Percentiles rank a stretch among this genome's conserved stretches.
phyloP scores from a whole-genome alignment of 1,140 invertebrate genomes.

The Diachasmimorpha longicaudata region DNA sequence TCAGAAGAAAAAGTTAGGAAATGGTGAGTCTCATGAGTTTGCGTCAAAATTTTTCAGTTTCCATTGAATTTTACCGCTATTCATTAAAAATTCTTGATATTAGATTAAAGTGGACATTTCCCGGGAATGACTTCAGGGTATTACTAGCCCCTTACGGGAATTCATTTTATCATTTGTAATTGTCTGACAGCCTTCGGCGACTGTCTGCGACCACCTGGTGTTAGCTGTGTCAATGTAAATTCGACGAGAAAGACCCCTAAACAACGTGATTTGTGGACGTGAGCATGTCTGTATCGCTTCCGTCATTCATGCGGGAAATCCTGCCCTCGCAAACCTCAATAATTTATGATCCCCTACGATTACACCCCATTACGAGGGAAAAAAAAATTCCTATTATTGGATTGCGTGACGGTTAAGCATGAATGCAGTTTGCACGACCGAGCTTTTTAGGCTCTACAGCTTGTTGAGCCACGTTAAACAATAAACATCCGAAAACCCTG shows the following conservation, averaged over 20 bases:
- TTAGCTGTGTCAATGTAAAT: background rate
- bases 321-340: background rate
- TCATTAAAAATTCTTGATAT: too few species aligned
- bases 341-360: constrained; percentile 39
- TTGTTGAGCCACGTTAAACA: constrained; percentile 14
- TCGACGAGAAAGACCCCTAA: background rate
- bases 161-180: too few species aligned
- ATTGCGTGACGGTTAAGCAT: constrained; percentile 34
- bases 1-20: too few species aligned
- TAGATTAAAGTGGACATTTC: too few species aligned
- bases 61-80: too few species aligned
- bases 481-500: background rate
- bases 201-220: background rate
- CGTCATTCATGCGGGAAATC: too few species aligned
- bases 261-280: background rate
- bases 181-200: too few species aligned
- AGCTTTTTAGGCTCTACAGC: background rate
- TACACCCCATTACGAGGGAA: constrained; percentile 10
- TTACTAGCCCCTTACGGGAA: too few species aligned
- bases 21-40: too few species aligned
- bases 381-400: constrained; percentile 32
- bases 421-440: constrained; percentile 15
- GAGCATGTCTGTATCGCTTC: too few species aligned
- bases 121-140: too few species aligned
- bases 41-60: too few species aligned